phyloP scores from a whole-genome alignment of 2,797 vertebrate species.

The Gadopsis bispinosus region DNA sequence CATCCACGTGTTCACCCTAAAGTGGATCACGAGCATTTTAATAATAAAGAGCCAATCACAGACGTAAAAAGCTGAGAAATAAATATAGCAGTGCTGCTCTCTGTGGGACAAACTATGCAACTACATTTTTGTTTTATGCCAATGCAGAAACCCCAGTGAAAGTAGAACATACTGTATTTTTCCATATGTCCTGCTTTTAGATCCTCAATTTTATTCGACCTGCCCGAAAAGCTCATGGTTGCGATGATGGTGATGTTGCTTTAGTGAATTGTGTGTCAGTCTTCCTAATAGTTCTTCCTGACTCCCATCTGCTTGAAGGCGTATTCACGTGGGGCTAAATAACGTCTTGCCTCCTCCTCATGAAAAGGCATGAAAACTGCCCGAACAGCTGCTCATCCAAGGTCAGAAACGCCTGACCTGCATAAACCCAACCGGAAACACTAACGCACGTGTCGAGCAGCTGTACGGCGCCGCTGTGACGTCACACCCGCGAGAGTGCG shows the following conservation, averaged over 20 bases:
- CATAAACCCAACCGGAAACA: no score
- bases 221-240: neutral
- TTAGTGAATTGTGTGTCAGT: neutral
- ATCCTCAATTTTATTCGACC: neutral
- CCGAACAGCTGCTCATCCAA: neutral
- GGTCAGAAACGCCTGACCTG: neutral
- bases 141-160: neutral
- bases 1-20: neutral
- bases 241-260: neutral
- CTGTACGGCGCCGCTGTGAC: no score
- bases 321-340: neutral
- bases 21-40: neutral
- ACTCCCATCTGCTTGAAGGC: neutral
- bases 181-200: neutral
- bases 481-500: no score
- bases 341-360: neutral
- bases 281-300: neutral
- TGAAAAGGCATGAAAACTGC: neutral
- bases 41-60: neutral
- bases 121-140: constrained; percentile 8
- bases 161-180: neutral
- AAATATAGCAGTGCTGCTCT: constrained; percentile 57
- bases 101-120: constrained; percentile 53
- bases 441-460: neutral
- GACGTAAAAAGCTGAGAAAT: neutral